Evolutionary conservation across 1,140 invertebrate genomes (phyloP), one percentile per base, ranked within the genome.

Genomic region (Tetranychus urticae): DNA sequence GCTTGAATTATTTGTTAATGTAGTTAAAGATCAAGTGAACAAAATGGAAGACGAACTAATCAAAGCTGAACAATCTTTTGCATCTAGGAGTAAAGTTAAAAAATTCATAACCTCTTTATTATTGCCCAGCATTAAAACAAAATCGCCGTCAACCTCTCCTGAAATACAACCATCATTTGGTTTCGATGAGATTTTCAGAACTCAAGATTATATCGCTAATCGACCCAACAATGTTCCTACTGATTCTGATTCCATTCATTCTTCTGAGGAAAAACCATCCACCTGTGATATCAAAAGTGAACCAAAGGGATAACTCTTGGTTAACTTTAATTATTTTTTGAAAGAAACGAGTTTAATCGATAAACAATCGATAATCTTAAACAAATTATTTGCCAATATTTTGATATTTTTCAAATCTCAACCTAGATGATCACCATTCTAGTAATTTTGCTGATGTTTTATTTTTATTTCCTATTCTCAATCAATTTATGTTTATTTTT

Each of bases 31-130:
- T 39, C 31, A 46, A 45, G 46, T 63, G 5, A 36, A 52, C 8
- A 2, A 13, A 13, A 61, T 63, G 59, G 62, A 63, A 54, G 31
- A 42, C 14, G 62, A 63, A 55, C 14, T 63, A 6, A 50, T 35
- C 23, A 63, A 59, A 56, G 62, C 62, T 0, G 62, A 63, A 37
- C 14, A 57, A 55, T 23, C 55, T 23, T 61, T 61, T 14, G 59
- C 33, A 31, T 13, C 14, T 35, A 34, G n/a, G 8, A 61, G 46
- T 56, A 34, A n/a, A 52, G 55, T 63, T 4, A 61, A 46, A 37
- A 58, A 61, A 58, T 59, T 63, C 37, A 37, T 63, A 1, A 13
- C 37, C 14, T 58, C 57, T 45, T 31, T 58, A 6, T 33, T 31
- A 3, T n/a, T n/a, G 14, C 34, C 34, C 3, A 56, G 36, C 2